phyloP scores from a whole-genome alignment of 1,140 invertebrate species.

The Notospermus geniculatus region DNA sequence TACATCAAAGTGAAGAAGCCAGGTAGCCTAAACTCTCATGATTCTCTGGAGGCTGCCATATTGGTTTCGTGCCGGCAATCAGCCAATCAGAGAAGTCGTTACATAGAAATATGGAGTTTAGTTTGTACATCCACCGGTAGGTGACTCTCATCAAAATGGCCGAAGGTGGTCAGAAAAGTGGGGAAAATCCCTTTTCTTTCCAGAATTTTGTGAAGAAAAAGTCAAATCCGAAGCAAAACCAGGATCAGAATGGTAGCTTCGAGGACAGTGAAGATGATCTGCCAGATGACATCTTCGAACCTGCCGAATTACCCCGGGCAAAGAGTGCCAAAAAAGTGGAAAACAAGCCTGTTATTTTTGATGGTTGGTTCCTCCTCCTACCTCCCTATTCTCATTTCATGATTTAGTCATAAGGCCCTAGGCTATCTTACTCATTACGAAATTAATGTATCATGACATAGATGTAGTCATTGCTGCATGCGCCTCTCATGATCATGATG shows the following conservation, averaged over 20 bases:
- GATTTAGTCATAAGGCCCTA: background rate
- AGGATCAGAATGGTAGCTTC: slow-evolving; percentile 2
- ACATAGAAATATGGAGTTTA: too few species aligned
- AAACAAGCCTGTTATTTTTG: background rate
- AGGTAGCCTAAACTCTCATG: too few species aligned
- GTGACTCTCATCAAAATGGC: slow-evolving; percentile 36
- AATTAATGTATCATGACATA: background rate
- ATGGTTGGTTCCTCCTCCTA: background rate
- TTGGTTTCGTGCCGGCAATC: too few species aligned
- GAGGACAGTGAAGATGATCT: slow-evolving; percentile 1
- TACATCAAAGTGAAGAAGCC: too few species aligned
- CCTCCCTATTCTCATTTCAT: too few species aligned
- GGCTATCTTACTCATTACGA: background rate
- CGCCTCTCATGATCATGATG: too few species aligned
- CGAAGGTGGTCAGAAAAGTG: slow-evolving; percentile 39
- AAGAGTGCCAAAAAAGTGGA: background rate
- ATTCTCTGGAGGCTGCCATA: too few species aligned
- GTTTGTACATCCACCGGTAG: background rate
- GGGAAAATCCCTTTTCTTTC: slow-evolving; percentile 50
- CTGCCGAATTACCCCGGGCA: background rate
- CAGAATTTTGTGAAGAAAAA: slow-evolving; percentile 43
- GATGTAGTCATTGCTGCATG: too few species aligned
- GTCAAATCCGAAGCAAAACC: background rate
- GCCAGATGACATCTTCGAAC: background rate
- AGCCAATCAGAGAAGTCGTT: too few species aligned